A percentile compares a stretch with the other conserved stretches of the same genome.
Evolutionary conservation across 2,113 vertebrate genomes (phyloP).

Genomic region (Barnardius zonarius): DNA sequence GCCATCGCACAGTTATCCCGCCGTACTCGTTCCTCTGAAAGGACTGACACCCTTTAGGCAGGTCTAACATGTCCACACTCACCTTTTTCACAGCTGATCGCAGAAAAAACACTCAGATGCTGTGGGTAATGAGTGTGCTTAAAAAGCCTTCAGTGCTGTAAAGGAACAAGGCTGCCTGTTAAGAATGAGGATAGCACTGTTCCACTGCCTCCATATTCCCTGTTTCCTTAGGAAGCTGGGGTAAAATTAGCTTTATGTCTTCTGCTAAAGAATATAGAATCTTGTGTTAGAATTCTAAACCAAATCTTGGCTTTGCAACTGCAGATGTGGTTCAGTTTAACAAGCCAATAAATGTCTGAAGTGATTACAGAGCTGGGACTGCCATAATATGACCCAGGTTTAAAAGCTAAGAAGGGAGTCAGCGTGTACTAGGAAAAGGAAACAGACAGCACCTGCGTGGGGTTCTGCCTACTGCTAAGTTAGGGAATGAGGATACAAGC

Average conservation of each 20-base stretch:
- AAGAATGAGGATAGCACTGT: neutral
- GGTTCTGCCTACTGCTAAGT: neutral
- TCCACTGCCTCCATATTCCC: neutral
- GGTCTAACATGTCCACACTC: neutral
- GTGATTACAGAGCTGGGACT: neutral
- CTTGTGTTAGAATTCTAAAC: neutral
- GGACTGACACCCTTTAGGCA: neutral
- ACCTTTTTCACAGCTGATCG: neutral
- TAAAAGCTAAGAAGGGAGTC: neutral
- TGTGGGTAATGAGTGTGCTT: neutral
- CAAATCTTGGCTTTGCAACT: neutral
- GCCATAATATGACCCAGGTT: neutral
- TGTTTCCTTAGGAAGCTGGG: neutral
- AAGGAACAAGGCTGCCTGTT: neutral
- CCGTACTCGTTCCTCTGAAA: neutral
- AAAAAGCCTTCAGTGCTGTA: neutral
- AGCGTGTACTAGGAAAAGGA: neutral
- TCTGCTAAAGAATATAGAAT: neutral
- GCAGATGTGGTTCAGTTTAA: slow-evolving; percentile 19
- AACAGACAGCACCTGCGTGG: neutral
- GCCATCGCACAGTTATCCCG: slow-evolving; percentile 4
- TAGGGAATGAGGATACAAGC: neutral
- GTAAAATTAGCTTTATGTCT: neutral
- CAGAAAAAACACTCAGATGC: neutral
- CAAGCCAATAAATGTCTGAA: slow-evolving; percentile 15